A percentile compares a stretch with the other conserved stretches of the same genome.
These are phyloP conservation scores for Hydrochoerus hydrochaeris DNA, from an alignment of 2,113 vertebrate species.

Conservation along the genomic window DNA sequence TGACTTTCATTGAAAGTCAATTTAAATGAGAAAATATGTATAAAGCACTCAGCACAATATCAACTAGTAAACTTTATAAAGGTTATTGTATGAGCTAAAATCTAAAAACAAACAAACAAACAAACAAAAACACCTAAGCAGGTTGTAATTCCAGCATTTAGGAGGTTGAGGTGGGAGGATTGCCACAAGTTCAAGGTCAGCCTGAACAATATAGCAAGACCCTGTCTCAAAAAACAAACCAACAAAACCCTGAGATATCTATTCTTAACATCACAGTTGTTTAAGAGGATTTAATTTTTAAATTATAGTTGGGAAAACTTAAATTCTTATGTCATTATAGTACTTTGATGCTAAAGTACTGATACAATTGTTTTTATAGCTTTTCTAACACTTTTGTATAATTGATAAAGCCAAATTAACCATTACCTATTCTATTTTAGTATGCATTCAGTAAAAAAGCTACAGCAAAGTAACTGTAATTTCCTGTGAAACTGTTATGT, in stretches of 20 bases:
- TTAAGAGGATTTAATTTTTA: slow-evolving; percentile 44
- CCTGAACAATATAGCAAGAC: neutral
- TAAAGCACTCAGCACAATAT: neutral
- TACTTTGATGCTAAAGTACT: neutral
- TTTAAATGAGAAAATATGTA: slow-evolving; percentile 27
- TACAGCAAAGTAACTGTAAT: slow-evolving; percentile 13
- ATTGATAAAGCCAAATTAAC: slow-evolving; percentile 27
- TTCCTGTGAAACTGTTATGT: slow-evolving; percentile 6
- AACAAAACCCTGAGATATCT: neutral
- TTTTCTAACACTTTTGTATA: slow-evolving; percentile 43
- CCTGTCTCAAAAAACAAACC: neutral
- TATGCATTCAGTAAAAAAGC: slow-evolving; percentile 41
- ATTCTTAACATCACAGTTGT: neutral
- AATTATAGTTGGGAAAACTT: neutral
- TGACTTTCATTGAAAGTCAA: neutral
- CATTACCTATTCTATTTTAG: neutral
- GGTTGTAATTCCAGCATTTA: neutral
- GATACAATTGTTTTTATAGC: neutral
- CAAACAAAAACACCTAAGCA: neutral
- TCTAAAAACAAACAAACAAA: neutral
- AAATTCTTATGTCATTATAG: slow-evolving; percentile 8
- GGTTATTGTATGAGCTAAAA: neutral
- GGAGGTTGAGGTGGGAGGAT: neutral
- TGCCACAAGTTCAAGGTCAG: neutral
- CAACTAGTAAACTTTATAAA: slow-evolving; percentile 26